phyloP scores from a whole-genome alignment of 2,888 invertebrate species.

The Liodrosophila aerea region DNA sequence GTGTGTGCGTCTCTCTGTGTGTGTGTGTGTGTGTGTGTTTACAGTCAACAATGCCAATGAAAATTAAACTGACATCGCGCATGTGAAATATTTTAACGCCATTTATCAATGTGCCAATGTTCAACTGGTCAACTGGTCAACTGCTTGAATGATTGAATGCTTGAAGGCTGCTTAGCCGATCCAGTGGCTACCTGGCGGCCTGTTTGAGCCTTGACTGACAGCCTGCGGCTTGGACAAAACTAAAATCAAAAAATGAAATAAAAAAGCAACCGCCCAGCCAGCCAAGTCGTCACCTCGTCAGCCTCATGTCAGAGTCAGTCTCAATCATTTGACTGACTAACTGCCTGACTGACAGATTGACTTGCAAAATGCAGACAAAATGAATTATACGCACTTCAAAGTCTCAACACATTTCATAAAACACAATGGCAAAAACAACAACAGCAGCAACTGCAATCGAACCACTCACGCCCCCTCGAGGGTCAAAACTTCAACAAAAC shows the following conservation, averaged over 20 bases:
- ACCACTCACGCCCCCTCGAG: constrained; percentile 8
- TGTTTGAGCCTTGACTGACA: constrained; percentile 54
- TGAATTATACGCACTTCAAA: constrained; percentile 74
- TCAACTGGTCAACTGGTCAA: constrained; percentile 40
- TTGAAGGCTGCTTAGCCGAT: constrained; percentile 13
- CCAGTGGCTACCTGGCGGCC: constrained; percentile 47
- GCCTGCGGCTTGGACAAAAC: constrained; percentile 41
- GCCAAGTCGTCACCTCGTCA: constrained; percentile 25
- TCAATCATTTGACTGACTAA: constrained; percentile 15
- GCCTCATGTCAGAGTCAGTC: constrained; percentile 26
- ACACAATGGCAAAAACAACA: constrained; percentile 34
- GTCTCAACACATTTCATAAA: constrained; percentile 62
- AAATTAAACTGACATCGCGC: constrained; percentile 53
- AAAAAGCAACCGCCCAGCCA: constrained; percentile 9
- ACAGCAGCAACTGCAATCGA: constrained; percentile 19
- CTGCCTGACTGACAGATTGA: constrained; percentile 13
- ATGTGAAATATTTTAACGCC: constrained; percentile 72
- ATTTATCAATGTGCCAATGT: constrained; percentile 66
- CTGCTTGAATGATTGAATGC: constrained; percentile 6
- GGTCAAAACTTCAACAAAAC: constrained; percentile 14
- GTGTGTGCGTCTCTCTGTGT: not conserved
- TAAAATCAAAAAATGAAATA: constrained; percentile 8
- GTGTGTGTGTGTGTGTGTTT: constrained; percentile 11
- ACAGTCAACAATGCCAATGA: constrained; percentile 39
- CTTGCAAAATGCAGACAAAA: constrained; percentile 52